Evolutionary conservation across 2,113 vertebrate species (phyloP), one percentile per base, ranked within the genome.

Genomic region (Ondatra zibethicus): DNA sequence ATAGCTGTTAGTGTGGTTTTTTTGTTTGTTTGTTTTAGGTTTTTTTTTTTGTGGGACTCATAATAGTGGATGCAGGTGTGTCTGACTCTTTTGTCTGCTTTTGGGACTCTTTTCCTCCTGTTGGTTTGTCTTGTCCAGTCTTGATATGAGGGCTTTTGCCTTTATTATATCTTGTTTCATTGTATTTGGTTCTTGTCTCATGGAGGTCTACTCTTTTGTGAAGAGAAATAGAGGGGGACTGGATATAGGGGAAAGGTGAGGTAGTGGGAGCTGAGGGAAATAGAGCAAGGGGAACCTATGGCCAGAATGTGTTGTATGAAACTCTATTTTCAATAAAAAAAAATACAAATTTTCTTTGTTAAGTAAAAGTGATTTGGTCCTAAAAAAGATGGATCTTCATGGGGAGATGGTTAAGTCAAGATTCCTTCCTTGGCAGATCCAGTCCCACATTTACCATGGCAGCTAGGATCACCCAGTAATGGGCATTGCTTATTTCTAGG

Each of bases 351-450:
- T 17, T 87, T 63, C 86, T 33, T 89, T 91, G 29, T 39, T 90
- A 92, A 89, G 45, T 80, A 93, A 93, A 95, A 88, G n/a, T 87
- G 17, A 68, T 39, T 81, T 58, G 29, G 31, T 47, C 47, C 29
- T 80, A 1, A 90, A 73, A 13, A 33, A 80, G 23, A 14, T 68
- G 4, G 12, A 45, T 45, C 23, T 33, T 50, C 0, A 7, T 55
- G 68, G 47, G 9, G 10, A 47, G 36, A 55, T 52, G 21, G 29
- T 42, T 87, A 72, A 63, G 31, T 29, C 50, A 78, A 76, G 68
- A 89, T 42, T 63, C 25, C 31, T 42, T 52, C 39, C 39, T 68
- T 93, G 50, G 31, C 6, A 63, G 33, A 82, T 31, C 1, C 12
- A 81, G 17, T 47, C 81, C 36, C 47, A 92, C 47, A 92, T 58